phyloP scores from a whole-genome alignment of 1,140 invertebrate genomes.

The Mylabris phalerata region DNA sequence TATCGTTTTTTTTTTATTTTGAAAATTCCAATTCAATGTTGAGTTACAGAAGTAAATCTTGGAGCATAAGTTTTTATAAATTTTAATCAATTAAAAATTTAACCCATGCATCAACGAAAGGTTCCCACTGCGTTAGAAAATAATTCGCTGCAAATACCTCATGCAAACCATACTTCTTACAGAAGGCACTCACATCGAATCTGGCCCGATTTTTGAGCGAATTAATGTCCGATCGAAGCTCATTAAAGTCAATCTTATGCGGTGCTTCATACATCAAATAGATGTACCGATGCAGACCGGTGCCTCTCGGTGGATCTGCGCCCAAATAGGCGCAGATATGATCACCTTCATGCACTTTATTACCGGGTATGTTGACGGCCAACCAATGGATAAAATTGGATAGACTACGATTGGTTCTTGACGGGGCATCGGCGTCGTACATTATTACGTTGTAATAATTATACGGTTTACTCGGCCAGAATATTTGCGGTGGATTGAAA shows the following conservation, averaged over 20 bases:
- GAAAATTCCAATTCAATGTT: too few species aligned
- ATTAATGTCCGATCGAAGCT: conserved; percentile 47
- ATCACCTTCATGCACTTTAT: conserved; percentile 58
- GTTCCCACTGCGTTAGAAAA: conserved; percentile 7
- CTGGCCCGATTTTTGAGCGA: background rate
- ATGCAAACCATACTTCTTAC: background rate
- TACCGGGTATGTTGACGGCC: conserved; percentile 79
- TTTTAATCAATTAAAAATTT: background rate
- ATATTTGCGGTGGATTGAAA: too few species aligned
- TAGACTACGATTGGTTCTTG: conserved; percentile 62
- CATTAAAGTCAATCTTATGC: conserved; percentile 59
- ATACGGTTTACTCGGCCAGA: background rate
- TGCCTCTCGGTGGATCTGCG: conserved; percentile 71
- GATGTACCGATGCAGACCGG: conserved; percentile 81
- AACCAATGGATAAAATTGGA: conserved; percentile 89
- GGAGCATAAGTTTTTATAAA: background rate
- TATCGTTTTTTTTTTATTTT: too few species aligned
- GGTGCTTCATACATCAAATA: conserved; percentile 79
- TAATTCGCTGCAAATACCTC: conserved; percentile 3
- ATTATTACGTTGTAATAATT: conserved; percentile 63
- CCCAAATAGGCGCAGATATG: conserved; percentile 69
- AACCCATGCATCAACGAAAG: too few species aligned
- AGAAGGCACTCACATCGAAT: background rate
- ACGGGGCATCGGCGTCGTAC: conserved; percentile 86
- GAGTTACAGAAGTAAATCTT: too few species aligned